Conservation (phyloP, 2,888 invertebrate species). For the Ganaspis brasiliensis region DNA sequence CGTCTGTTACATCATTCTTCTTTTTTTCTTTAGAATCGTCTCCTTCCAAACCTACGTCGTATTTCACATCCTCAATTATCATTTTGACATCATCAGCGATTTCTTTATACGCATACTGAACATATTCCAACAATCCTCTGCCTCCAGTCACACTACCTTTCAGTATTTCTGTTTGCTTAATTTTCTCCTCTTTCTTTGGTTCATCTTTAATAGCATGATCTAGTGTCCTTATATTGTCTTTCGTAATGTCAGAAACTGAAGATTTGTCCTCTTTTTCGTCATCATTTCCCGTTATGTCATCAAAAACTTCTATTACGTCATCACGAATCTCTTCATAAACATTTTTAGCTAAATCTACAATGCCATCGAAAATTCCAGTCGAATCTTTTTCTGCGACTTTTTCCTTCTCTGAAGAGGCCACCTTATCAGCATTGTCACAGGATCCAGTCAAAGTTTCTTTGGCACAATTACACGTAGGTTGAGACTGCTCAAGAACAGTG, state of each 20-base stretch:
- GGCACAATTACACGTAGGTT: too few relatives aligned
- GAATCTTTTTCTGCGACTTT: neutral
- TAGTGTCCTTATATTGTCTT: too few relatives aligned
- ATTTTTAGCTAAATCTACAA: neutral
- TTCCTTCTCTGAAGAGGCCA: too few relatives aligned
- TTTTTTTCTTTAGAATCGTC: neutral
- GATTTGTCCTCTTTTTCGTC: neutral
- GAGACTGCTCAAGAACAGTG: too few relatives aligned
- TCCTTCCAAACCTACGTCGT: neutral
- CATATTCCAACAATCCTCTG: neutral
- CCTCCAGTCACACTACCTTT: neutral
- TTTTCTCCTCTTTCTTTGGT: neutral
- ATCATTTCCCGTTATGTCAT: neutral
- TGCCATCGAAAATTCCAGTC: neutral
- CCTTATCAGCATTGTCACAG: too few relatives aligned
- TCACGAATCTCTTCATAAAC: neutral
- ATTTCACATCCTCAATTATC: neutral
- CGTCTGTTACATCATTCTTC: too few relatives aligned
- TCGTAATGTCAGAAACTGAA: too few relatives aligned
- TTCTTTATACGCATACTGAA: neutral
- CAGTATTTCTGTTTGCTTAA: neutral
- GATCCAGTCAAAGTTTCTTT: too few relatives aligned
- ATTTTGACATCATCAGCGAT: neutral
- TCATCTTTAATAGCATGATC: too few relatives aligned
- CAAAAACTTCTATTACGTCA: neutral